Base-by-base conservation (phyloP, 1,140 invertebrate species). In the fruit fly (Drosophila melanogaster) region DNA sequence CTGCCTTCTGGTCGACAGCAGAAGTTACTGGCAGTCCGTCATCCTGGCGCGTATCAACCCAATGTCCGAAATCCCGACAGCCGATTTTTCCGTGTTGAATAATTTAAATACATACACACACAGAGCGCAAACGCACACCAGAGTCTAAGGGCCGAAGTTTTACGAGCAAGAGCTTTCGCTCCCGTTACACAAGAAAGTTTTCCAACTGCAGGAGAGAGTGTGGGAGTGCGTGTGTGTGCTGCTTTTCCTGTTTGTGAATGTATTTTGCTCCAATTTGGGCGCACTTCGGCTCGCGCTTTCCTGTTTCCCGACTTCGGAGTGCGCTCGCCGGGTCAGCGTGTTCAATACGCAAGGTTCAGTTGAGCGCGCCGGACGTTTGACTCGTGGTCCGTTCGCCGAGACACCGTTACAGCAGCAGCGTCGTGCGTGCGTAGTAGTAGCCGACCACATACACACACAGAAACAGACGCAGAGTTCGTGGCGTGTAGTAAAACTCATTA, bases 291-390 rank as follows among this genome's bases (percentile, higher is more conserved):
- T 66, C 40, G 43, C 15, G 19, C 24, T 49, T 74, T 69, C 43
- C 59, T 59, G 54, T 43, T 12, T 66, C 19, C 75, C 79, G 72
- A 64, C 50, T 59, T 54, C 67, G 33, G 40, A 51, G 54, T 51
- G 41, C 61, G 49, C 50, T 79, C 58, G 57, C 72, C 44, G 72
- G 70, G 79, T 46, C n/a, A 66, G 61, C 65, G 58, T 53, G 67
- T 90, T 91, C 69, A 91, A 90, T 91, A 91, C 85, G 79, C 78
- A 87, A 87, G 81, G 77, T 91, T 91, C 83, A 76, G 80, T 79
- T 80, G 90, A 91, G 86, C 90, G 90, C 86, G 76, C 84, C 83
- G 83, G 90, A 91, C 79, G 80, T 84, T 84, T 24, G 71, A 35
- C 47, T 78, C 67, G 79, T 62, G 70, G 71, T 71, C 47, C 72